Conservation (phyloP, 2,797 vertebrate genomes). For the Phrynocephalus guinanensis region DNA sequence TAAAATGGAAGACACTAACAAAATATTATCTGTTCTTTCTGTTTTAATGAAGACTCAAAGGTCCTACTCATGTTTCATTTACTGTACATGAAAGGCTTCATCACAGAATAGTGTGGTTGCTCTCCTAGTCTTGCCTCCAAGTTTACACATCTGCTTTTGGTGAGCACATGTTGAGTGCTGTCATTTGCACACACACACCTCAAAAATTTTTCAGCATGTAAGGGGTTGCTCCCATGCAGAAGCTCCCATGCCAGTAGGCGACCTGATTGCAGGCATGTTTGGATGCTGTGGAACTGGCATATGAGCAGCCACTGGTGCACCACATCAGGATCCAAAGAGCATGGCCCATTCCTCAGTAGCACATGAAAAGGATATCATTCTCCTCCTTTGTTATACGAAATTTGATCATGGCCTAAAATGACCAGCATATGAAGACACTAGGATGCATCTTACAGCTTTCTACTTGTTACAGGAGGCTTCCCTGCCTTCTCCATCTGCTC, state of each 20-base stretch:
- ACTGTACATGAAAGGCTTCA: not conserved
- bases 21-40: not conserved
- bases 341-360: too few relatives aligned
- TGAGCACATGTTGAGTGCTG: not conserved
- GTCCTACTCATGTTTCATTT: not conserved
- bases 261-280: not conserved
- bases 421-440: too few relatives aligned
- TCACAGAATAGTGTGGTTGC: not conserved
- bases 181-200: not conserved
- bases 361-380: too few relatives aligned
- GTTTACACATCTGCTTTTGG: not conserved
- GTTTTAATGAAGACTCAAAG: not conserved
- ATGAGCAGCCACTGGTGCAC: too few relatives aligned
- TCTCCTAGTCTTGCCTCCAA: not conserved
- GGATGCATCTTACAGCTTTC: too few relatives aligned
- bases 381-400: too few relatives aligned
- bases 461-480: too few relatives aligned
- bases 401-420: too few relatives aligned
- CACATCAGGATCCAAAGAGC: too few relatives aligned
- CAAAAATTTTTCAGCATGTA: not conserved
- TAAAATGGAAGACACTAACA: not conserved
- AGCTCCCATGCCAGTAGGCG: not conserved
- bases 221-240: not conserved
- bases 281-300: too few relatives aligned
- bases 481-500: too few relatives aligned